Conservation (phyloP, 2,797 vertebrate species). For the Euthynnus affinis region DNA sequence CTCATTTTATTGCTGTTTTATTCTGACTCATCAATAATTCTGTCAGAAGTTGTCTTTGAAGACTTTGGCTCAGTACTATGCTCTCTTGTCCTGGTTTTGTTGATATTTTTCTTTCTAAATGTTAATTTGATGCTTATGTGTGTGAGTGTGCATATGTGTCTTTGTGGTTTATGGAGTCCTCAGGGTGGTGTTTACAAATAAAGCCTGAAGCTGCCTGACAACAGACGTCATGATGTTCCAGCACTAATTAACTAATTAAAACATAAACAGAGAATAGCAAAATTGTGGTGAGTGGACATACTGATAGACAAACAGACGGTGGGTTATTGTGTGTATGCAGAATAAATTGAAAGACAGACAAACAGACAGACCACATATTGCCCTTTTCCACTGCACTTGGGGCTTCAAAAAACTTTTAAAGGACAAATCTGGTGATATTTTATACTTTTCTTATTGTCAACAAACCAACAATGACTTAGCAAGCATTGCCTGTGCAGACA, state of each 20-base stretch:
- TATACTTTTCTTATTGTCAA: no score
- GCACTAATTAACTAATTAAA: slow-evolving; percentile 75
- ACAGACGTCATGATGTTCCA: slow-evolving; percentile 58
- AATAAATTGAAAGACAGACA: slow-evolving; percentile 7
- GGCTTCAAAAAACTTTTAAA: no score
- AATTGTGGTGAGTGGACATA: slow-evolving; percentile 6
- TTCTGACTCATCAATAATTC: slow-evolving; percentile 82
- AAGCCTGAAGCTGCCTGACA: slow-evolving; percentile 63
- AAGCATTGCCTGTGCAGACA: no score
- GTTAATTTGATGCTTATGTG: slow-evolving; percentile 70
- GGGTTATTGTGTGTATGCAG: neutral
- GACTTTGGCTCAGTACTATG: slow-evolving; percentile 62
- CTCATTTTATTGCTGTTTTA: slow-evolving; percentile 71
- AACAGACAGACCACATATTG: neutral
- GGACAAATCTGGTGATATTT: no score
- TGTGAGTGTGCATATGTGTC: slow-evolving; percentile 14
- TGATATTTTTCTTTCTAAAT: slow-evolving; percentile 80
- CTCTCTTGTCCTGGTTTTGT: slow-evolving; percentile 80
- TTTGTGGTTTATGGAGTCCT: slow-evolving; percentile 43
- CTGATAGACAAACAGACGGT: slow-evolving; percentile 12
- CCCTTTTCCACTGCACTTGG: no score
- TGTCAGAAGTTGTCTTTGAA: slow-evolving; percentile 84
- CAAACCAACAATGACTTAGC: no score
- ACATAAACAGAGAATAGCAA: slow-evolving; percentile 47
- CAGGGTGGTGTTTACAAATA: slow-evolving; percentile 68